phyloP scores from a whole-genome alignment of 2,113 vertebrate genomes.

The Emydura subglobosa region DNA sequence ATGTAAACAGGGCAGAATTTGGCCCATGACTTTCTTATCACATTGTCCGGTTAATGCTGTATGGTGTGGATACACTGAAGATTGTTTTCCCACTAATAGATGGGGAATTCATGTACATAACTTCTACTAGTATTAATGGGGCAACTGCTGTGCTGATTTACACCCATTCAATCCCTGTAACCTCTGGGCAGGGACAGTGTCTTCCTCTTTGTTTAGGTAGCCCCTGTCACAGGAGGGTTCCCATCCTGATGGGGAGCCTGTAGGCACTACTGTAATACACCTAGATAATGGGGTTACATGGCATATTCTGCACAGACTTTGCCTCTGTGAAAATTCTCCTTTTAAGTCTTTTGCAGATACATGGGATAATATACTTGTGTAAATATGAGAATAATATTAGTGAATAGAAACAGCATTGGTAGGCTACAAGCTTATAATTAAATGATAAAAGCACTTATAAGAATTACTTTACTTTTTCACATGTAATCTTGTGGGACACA shows the following conservation, averaged over 20 bases:
- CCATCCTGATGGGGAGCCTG: fast-evolving
- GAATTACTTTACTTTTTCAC: neutral
- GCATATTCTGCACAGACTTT: neutral
- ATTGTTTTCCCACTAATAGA: neutral
- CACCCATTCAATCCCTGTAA: neutral
- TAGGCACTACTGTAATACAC: neutral
- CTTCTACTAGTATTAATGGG: neutral
- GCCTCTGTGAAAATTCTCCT: neutral
- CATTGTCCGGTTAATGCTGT: neutral
- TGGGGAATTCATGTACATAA: neutral
- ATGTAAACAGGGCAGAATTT: neutral
- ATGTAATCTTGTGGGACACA: neutral
- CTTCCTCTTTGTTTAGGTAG: neutral
- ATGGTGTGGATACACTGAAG: neutral
- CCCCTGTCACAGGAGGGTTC: neutral
- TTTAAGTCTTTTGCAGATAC: neutral
- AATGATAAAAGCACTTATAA: neutral
- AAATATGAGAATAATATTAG: neutral
- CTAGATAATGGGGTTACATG: neutral
- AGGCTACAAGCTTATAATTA: neutral
- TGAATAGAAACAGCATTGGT: neutral
- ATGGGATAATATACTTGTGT: neutral
- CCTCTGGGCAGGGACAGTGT: neutral
- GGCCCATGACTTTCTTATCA: neutral
- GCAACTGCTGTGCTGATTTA: neutral